Base-by-base conservation (phyloP, 1,140 invertebrate genomes). In the Oedothorax gibbosus region DNA sequence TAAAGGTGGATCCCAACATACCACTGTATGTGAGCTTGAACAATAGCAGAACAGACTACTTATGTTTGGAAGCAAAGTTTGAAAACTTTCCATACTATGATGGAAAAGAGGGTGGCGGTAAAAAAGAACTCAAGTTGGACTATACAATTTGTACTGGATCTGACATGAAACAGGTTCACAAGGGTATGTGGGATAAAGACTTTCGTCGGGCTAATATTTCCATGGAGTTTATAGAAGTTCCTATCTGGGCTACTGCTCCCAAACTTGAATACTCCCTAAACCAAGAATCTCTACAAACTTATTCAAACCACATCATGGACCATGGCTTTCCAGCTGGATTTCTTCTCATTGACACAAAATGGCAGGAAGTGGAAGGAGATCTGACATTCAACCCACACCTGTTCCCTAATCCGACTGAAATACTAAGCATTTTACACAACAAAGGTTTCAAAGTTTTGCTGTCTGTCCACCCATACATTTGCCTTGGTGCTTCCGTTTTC, bases 371-470 rank as follows among this genome's bases (percentile, higher is more conserved):
- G 20, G 91, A 92, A 80, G 92, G 92, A 10, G 91, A 92, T 87
- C 89, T 91, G 76, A 87, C 87, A 51, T 91, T 92, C 86, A 88
- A 91, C 85, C 56, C 35, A 51, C 86, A 85, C 4, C 88, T 89
- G 84, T 92, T 92, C 88, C 96, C 95, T 0, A 95, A 96, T 86
- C 95, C 95, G 77, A 89, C 89, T 3, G 96, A 95, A 87, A 96
- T 96, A 88, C 93, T 93, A 66, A 93, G 95, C 77, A 93, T 94
- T 2, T 94, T 97, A 0, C 90, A 93, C 57, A 93, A 95, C 56
- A 91, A 96, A 87, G 96, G 96, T 3, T 97, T 97, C 78, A 93
- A 95, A 89, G 94, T 97, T 35, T 94, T 95, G 0, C 93, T 97
- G 86, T 94, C 95, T 0, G 92, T 97, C 3, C 95, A 96, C 87